A percentile compares a stretch with the other conserved stretches of the same genome.
Conservation (phyloP, 2,113 vertebrate species). For the Nyctereutes procyonoides region DNA sequence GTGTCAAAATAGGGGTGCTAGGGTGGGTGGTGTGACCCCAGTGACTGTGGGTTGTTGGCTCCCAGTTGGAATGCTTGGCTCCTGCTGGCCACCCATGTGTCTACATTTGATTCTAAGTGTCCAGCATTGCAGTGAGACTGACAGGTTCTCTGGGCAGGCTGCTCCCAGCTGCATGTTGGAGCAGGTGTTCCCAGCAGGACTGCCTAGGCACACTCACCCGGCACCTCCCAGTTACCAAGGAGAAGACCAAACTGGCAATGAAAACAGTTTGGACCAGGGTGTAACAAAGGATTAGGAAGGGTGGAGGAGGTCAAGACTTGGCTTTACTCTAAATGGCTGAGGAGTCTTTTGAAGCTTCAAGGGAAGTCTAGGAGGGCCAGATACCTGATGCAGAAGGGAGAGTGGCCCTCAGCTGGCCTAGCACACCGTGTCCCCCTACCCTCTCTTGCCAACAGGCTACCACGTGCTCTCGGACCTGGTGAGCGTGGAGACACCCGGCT, state of each 20-base stretch:
- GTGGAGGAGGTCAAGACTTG: slow-evolving; percentile 32
- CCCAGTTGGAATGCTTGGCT: not conserved
- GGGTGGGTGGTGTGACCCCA: not conserved
- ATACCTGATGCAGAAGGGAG: not conserved
- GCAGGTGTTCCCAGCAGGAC: not conserved
- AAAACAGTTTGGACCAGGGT: slow-evolving; percentile 55
- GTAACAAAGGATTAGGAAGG: not conserved
- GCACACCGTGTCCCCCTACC: too few species aligned
- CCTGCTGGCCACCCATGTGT: not conserved
- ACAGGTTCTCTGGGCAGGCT: slow-evolving; percentile 40
- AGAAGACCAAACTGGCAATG: slow-evolving; percentile 60
- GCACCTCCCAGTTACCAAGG: slow-evolving; percentile 75
- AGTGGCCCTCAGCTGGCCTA: not conserved
- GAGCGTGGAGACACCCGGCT: slow-evolving; percentile 87
- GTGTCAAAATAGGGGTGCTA: not conserved
- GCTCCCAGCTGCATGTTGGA: slow-evolving; percentile 33
- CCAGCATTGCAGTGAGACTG: not conserved
- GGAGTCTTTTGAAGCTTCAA: not conserved
- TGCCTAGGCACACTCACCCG: not conserved
- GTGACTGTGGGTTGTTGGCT: not conserved
- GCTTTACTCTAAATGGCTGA: not conserved
- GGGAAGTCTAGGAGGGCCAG: too few species aligned
- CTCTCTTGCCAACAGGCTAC: slow-evolving; percentile 86
- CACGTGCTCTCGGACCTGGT: slow-evolving; percentile 91
- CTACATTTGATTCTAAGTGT: not conserved